phyloP scores from a whole-genome alignment of 37 sponge, comb jelly and placozoan genomes.

The Ianthella basta region DNA sequence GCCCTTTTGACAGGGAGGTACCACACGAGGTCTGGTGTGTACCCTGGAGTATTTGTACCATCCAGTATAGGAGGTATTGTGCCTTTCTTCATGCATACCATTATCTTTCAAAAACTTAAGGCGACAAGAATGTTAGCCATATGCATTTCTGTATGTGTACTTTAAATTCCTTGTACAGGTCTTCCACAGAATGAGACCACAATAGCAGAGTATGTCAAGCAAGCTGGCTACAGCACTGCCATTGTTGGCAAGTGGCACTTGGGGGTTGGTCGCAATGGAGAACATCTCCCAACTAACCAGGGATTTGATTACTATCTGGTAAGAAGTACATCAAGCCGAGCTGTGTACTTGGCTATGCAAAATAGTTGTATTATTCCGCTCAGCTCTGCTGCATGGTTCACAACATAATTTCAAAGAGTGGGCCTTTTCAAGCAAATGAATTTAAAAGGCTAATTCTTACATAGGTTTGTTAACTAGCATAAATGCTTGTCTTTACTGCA shows the following conservation, averaged over 20 bases:
- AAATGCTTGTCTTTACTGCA: too few species aligned
- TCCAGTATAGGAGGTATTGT: slow-evolving; percentile 57
- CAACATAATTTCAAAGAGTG: too few species aligned
- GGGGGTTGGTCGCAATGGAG: slow-evolving; percentile 64
- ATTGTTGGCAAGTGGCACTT: slow-evolving; percentile 90
- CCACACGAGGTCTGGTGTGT: slow-evolving; percentile 61
- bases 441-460: too few species aligned
- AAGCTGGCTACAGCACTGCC: slow-evolving; percentile 63
- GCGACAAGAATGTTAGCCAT: too few species aligned
- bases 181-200: slow-evolving; percentile 79
- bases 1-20: slow-evolving; percentile 70
- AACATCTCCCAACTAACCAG: slow-evolving; percentile 73
- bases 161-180: slow-evolving; percentile 43
- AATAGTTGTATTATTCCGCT: too few species aligned
- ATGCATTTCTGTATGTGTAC: too few species aligned
- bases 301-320: slow-evolving; percentile 81
- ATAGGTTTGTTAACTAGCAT: too few species aligned
- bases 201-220: slow-evolving; percentile 68
- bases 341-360: too few species aligned
- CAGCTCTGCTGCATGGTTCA: too few species aligned
- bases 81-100: not conserved
- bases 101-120: too few species aligned
- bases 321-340: too few species aligned
- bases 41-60: slow-evolving; percentile 58
- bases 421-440: too few species aligned